A percentile compares a stretch with the other conserved stretches of the same genome.
Evolutionary conservation across 2,888 invertebrate genomes (phyloP).

Genomic region (Cloeon dipterum): DNA sequence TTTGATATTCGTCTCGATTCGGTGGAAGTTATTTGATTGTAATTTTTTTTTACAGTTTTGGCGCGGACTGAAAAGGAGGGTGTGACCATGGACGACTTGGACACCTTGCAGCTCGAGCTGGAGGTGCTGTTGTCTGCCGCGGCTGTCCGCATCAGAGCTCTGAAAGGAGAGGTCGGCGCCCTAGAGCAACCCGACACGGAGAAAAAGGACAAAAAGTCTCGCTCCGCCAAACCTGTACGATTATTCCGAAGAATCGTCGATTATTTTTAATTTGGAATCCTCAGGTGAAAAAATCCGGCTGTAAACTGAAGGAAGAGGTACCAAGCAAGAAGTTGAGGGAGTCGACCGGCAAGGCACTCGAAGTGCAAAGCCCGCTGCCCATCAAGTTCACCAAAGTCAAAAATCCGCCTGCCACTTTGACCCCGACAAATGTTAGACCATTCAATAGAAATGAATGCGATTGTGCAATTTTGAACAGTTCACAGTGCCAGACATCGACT

Average conservation of each 20-base stretch:
- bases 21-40: too few relatives aligned
- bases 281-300: conserved; percentile 20
- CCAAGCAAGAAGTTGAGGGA: conserved; percentile 32
- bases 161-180: conserved; percentile 47
- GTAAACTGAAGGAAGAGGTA: conserved; percentile 26
- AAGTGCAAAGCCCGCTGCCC: conserved; percentile 13
- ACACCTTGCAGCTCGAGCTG: conserved; percentile 64
- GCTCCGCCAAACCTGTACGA: conserved; percentile 15
- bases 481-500: conserved; percentile 11
- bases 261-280: conserved; percentile 8
- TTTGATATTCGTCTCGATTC: not conserved
- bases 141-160: conserved; percentile 50
- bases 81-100: conserved; percentile 71
- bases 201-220: conserved; percentile 25
- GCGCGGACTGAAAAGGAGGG: conserved; percentile 46
- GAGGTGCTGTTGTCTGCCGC: conserved; percentile 67
- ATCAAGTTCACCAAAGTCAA: conserved; percentile 26
- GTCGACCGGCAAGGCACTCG: conserved; percentile 19
- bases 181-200: conserved; percentile 37
- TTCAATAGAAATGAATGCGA: too few relatives aligned
- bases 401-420: conserved; percentile 15
- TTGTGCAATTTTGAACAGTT: too few relatives aligned
- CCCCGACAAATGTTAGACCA: too few relatives aligned
- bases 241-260: conserved; percentile 16
- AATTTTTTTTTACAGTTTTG: too few relatives aligned